These are phyloP conservation scores for Callithrix jacchus DNA, from an alignment of 2,113 vertebrate species.

Conservation along the genomic window DNA sequence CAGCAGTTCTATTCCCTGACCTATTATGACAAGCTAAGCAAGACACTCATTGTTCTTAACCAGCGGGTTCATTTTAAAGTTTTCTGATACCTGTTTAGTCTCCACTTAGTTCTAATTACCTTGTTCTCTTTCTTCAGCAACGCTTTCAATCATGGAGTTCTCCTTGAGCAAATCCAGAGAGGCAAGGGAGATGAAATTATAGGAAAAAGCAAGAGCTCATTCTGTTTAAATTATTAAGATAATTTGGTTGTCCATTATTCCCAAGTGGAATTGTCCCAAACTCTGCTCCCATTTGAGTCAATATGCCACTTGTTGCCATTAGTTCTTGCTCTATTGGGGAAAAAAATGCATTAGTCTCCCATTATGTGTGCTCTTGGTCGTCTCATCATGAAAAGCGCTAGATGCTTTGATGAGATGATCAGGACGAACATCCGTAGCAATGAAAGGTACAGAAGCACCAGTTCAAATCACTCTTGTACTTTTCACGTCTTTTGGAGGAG, in stretches of 20 bases:
- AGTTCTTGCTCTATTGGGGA: not conserved
- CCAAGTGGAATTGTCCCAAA: not conserved
- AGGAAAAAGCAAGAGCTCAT: not conserved
- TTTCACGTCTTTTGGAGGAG: not conserved
- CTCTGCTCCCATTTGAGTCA: not conserved
- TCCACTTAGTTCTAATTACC: not conserved
- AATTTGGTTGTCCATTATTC: not conserved
- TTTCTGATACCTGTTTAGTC: not conserved
- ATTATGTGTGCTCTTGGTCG: not conserved
- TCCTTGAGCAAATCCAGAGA: not conserved
- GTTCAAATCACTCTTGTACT: not conserved
- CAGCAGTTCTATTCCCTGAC: not conserved
- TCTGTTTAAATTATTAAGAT: constrained; percentile 27
- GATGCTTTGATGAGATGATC: not conserved
- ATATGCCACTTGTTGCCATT: not conserved
- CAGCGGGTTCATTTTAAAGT: not conserved
- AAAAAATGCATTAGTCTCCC: not conserved
- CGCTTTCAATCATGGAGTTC: not conserved
- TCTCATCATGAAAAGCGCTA: not conserved
- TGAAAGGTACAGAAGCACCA: not conserved
- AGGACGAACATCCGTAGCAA: not conserved
- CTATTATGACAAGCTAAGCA: not conserved
- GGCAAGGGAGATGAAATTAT: not conserved
- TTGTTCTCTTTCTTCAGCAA: not conserved
- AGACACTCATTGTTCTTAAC: not conserved